phyloP scores from a whole-genome alignment of 1,140 invertebrate genomes.

The Saccostrea glomerata region DNA sequence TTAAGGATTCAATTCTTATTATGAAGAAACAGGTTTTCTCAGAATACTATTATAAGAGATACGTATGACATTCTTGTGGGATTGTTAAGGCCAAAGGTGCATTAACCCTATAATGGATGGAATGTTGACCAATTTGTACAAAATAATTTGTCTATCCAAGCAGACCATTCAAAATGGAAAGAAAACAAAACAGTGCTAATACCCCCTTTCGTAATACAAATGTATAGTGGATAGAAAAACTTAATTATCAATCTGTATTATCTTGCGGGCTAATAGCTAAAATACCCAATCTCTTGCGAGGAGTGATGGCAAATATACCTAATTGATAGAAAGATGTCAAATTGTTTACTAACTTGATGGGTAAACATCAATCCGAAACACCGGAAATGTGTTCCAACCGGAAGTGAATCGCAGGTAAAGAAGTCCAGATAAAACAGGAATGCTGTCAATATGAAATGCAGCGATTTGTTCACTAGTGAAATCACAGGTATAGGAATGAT shows the following conservation, averaged over 20 bases:
- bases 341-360: conserved; percentile 32
- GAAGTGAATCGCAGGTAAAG: conserved; percentile 16
- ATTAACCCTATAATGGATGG: neutral
- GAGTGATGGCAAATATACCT: conserved; percentile 33
- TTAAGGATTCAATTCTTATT: neutral
- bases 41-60: neutral
- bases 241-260: conserved; percentile 13
- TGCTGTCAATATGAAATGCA: neutral
- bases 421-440: neutral
- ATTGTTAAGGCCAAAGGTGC: neutral
- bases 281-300: conserved; percentile 33
- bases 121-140: conserved; percentile 22
- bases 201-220: conserved; percentile 10
- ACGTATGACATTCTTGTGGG: neutral
- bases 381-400: conserved; percentile 22
- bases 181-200: conserved; percentile 14
- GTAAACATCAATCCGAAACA: neutral
- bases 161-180: conserved; percentile 33
- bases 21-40: neutral
- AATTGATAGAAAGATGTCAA: conserved; percentile 38
- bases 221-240: conserved; percentile 3
- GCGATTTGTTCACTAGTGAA: neutral
- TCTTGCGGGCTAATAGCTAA: conserved; percentile 9
- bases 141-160: conserved; percentile 11
- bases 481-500: neutral